These are phyloP conservation scores for Eupithecia insigniata DNA, from an alignment of 2,888 invertebrate species.

Conservation along the genomic window DNA sequence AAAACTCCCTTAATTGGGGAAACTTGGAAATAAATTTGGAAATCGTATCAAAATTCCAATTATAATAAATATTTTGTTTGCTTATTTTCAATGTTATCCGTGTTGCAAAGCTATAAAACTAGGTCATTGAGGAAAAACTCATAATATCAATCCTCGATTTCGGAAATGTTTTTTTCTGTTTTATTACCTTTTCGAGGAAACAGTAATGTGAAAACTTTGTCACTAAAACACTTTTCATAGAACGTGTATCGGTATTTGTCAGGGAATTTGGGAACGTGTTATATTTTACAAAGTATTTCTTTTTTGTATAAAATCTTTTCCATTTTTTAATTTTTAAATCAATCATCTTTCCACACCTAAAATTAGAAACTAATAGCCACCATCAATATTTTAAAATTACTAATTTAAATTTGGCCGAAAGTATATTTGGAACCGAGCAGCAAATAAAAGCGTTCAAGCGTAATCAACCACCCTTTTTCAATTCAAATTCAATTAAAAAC, in stretches of 20 bases:
- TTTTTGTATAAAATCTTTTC: neutral
- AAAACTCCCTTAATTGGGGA: neutral
- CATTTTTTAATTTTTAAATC: no score
- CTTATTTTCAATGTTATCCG: neutral
- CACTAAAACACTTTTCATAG: slow-evolving; percentile 16
- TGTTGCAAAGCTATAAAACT: neutral
- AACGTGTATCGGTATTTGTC: neutral
- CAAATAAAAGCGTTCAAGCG: slow-evolving; percentile 38
- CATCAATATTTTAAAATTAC: slow-evolving; percentile 10
- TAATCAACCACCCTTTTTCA: slow-evolving; percentile 49
- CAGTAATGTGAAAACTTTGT: slow-evolving; percentile 25
- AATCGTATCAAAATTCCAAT: slow-evolving; percentile 6
- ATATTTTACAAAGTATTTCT: neutral
- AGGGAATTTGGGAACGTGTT: neutral
- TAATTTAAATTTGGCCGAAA: slow-evolving; percentile 18
- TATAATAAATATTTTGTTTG: neutral
- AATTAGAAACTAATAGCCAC: neutral
- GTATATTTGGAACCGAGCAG: slow-evolving; percentile 25
- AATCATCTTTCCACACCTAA: no score
- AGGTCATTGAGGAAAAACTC: slow-evolving; percentile 4
- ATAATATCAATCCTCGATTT: slow-evolving; percentile 9
- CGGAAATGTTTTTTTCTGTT: slow-evolving; percentile 12
- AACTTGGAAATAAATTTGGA: neutral
- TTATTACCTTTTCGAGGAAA: slow-evolving; percentile 17
- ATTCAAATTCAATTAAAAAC: slow-evolving; percentile 67